These are phyloP conservation scores for Acromyrmex echinatior DNA, from an alignment of 1,140 invertebrate genomes.

Conservation along the genomic window DNA sequence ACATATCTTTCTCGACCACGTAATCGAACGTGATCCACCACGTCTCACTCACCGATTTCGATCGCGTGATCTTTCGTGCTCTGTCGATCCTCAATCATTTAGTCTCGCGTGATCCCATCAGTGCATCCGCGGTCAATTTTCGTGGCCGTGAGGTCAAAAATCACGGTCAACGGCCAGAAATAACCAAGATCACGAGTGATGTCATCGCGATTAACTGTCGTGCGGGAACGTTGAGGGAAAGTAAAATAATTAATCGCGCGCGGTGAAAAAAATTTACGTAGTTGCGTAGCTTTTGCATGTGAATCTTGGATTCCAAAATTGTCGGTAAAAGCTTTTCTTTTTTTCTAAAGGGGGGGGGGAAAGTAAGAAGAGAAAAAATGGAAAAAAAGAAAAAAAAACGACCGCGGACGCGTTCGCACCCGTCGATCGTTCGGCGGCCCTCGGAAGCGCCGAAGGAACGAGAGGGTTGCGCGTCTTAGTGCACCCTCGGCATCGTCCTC, in stretches of 20 bases:
- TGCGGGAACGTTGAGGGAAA: conserved; percentile 61
- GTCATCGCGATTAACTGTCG: conserved; percentile 38
- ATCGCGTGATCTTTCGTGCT: neutral
- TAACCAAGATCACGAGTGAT: conserved; percentile 29
- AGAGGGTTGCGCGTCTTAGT: conserved; percentile 4
- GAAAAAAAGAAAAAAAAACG: conserved; percentile 56
- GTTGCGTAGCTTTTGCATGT: conserved; percentile 73
- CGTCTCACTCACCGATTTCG: neutral
- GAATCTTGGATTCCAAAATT: conserved; percentile 62
- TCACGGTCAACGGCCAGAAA: conserved; percentile 17
- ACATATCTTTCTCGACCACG: conserved; percentile 32
- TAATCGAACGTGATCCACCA: neutral
- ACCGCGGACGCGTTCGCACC: conserved; percentile 22
- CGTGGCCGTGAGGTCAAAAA: neutral
- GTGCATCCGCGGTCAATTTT: conserved; percentile 30
- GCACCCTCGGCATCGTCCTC: conserved; percentile 12
- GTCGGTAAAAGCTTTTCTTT: conserved; percentile 53
- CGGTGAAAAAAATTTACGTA: conserved; percentile 63
- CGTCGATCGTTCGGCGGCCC: neutral
- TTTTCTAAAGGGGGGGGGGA: neutral
- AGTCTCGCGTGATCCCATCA: conserved; percentile 10
- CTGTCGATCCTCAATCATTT: neutral
- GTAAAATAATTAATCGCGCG: conserved; percentile 63
- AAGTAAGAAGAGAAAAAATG: conserved; percentile 1
- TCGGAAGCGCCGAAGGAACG: conserved; percentile 7